These are phyloP conservation scores for Indri indri DNA, from an alignment of 2,113 vertebrate genomes.

Conservation along the genomic window DNA sequence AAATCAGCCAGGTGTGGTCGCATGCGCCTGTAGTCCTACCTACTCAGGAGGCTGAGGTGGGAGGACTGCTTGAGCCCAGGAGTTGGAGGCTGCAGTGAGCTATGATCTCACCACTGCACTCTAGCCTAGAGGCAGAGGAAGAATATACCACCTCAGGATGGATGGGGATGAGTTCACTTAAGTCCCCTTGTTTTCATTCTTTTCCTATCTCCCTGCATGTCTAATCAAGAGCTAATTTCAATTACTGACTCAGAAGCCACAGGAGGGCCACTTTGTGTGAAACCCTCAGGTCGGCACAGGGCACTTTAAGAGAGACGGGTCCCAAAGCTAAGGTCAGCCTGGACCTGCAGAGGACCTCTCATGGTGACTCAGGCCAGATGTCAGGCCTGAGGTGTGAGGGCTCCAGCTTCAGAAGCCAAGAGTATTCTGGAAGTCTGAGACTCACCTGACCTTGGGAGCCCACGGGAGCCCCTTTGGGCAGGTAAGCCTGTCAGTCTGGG, in stretches of 20 bases:
- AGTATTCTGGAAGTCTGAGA: background rate
- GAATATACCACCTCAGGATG: background rate
- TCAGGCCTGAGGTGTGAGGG: background rate
- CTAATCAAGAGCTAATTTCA: background rate
- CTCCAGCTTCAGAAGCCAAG: background rate
- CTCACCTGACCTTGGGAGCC: constrained; percentile 98
- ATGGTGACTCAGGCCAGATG: background rate
- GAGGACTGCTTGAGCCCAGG: too few relatives aligned
- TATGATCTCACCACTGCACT: too few relatives aligned
- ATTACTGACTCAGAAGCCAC: background rate
- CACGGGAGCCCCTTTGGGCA: constrained; percentile 97
- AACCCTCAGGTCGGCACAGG: background rate
- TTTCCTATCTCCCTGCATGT: background rate
- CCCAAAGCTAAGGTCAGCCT: background rate
- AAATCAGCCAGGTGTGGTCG: too few relatives aligned
- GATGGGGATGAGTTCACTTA: background rate
- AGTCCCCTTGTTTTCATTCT: background rate
- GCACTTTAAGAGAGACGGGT: background rate
- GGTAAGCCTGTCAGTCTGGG: constrained; percentile 92
- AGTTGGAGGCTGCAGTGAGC: too few relatives aligned
- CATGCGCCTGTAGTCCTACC: too few relatives aligned
- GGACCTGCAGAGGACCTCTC: background rate
- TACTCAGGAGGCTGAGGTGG: too few relatives aligned
- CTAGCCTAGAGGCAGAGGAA: too few relatives aligned
- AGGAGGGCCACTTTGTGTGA: background rate